Base-by-base conservation (phyloP, 2,797 vertebrate species). In the Vultur gryphus region DNA sequence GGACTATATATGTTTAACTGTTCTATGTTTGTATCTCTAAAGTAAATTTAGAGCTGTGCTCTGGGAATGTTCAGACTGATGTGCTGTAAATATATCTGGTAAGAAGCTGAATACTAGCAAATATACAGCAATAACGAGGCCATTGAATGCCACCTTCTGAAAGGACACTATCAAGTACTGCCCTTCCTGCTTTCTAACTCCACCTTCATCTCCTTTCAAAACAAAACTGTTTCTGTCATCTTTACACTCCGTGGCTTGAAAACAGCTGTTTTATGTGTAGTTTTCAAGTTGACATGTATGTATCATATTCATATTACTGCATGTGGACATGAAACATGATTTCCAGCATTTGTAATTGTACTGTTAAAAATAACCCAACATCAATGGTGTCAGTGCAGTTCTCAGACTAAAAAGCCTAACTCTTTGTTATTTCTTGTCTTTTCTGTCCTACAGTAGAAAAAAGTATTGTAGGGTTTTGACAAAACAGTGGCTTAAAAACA, bases 141-240 rank as follows among this genome's bases (percentile, higher is more conserved):
- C 87, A 76, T 93, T 95, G 90, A 97, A 95, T 95, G 96, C 97
- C 95, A 90, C 70, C 76, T 94, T 94, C 96, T 97, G 92, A 96
- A 95, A 97, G 96, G 96, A 98, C 96, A 96, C 97, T 98, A 95
- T 97, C 93, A 97, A 97, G 95, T 97, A 94, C 77, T 96, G 55
- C 83, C 49, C 51, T 72, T 92, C 55, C 61, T 94, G 89, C 92
- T 93, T 93, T 84, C 76, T 80, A 57, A 71, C 67, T 91, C 84
- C 33, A 19, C 69, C 79, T 91, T 51, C 65, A 75, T 72, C 72
- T 91, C 29, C 49, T 88, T 82, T 84, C 51, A 48, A 66, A 89
- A 91, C 79, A 83, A 94, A 93, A 57, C 59, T 31, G 1, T 48
- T 82, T 77, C 67, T 84, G 75, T 89, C 52, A 33, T 55, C 59